phyloP scores from a whole-genome alignment of 1,140 invertebrate genomes.

The Pachyrhynchus sulphureomaculatus region DNA sequence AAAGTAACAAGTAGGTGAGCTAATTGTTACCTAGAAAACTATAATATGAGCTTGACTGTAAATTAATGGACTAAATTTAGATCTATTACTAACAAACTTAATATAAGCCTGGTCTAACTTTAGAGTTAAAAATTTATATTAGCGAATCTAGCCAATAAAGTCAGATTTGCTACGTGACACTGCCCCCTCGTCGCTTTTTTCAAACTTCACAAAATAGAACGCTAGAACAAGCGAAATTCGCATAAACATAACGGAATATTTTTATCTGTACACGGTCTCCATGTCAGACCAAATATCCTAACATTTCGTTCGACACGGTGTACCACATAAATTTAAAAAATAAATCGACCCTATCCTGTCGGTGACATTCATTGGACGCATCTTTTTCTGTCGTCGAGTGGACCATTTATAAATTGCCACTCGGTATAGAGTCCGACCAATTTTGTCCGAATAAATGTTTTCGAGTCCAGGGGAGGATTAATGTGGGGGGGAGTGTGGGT shows the following conservation, averaged over 20 bases:
- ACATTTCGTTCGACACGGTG: slow-evolving; percentile 26
- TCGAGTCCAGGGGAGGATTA: not conserved
- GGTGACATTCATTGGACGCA: slow-evolving; percentile 26
- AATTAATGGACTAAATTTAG: too few species aligned
- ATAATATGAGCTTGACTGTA: too few species aligned
- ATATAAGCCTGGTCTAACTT: too few species aligned
- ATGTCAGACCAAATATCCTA: slow-evolving; percentile 11
- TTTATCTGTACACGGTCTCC: not conserved
- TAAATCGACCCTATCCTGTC: slow-evolving; percentile 23
- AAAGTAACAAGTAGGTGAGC: too few species aligned
- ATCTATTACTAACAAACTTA: too few species aligned
- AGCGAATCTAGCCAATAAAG: too few species aligned
- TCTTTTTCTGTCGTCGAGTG: slow-evolving; percentile 29
- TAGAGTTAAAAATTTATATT: too few species aligned
- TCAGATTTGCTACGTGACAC: not conserved
- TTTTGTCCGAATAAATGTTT: slow-evolving; percentile 10
- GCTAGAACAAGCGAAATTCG: not conserved
- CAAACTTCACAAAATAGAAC: not conserved
- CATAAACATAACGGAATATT: slow-evolving; percentile 8
- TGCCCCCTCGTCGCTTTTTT: not conserved
- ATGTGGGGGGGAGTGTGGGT: not conserved
- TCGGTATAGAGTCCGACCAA: slow-evolving; percentile 16
- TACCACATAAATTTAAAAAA: slow-evolving; percentile 29
- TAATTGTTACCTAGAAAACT: too few species aligned
- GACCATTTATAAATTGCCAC: slow-evolving; percentile 21